Percentiles rank a stretch among this genome's conserved stretches.
These are phyloP conservation scores for Nemapogon koenigi DNA, from an alignment of 2,888 invertebrate genomes.

Conservation along the genomic window DNA sequence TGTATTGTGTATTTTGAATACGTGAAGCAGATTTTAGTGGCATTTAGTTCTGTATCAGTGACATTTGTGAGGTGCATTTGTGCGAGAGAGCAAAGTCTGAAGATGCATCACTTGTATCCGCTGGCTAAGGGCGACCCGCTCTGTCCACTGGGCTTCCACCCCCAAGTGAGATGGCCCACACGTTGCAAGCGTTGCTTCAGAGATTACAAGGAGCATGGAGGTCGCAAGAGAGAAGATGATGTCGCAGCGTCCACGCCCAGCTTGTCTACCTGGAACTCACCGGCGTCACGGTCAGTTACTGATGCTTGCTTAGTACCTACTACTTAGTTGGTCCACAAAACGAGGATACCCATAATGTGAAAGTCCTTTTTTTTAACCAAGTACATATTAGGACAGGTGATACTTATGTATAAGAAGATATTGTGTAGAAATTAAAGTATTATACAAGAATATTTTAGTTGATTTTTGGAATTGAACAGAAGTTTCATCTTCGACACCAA, in stretches of 20 bases:
- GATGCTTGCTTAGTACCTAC: not conserved
- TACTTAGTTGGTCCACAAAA: not conserved
- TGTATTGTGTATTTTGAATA: no score
- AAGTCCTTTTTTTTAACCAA: no score
- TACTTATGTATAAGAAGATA: no score
- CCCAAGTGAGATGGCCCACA: conserved; percentile 93
- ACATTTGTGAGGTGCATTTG: conserved; percentile 50
- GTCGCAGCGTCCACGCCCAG: conserved; percentile 80
- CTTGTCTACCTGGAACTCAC: conserved; percentile 70
- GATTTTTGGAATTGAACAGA: no score
- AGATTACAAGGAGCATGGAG: conserved; percentile 91
- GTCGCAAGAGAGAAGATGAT: conserved; percentile 73
- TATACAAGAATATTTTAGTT: no score
- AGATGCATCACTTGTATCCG: conserved; percentile 78
- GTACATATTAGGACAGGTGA: no score
- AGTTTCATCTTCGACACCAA: no score
- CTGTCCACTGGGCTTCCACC: conserved; percentile 92
- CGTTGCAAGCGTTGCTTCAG: conserved; percentile 92
- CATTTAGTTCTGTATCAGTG: conserved; percentile 31
- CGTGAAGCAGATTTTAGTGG: conserved; percentile 20
- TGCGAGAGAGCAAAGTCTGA: conserved; percentile 26
- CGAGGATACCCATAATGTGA: no score
- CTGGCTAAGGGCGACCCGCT: conserved; percentile 86
- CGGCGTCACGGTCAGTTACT: conserved; percentile 58
- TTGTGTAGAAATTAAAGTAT: no score